phyloP scores from a whole-genome alignment of 1,140 invertebrate species.

The Meloidogyne chitwoodi region DNA sequence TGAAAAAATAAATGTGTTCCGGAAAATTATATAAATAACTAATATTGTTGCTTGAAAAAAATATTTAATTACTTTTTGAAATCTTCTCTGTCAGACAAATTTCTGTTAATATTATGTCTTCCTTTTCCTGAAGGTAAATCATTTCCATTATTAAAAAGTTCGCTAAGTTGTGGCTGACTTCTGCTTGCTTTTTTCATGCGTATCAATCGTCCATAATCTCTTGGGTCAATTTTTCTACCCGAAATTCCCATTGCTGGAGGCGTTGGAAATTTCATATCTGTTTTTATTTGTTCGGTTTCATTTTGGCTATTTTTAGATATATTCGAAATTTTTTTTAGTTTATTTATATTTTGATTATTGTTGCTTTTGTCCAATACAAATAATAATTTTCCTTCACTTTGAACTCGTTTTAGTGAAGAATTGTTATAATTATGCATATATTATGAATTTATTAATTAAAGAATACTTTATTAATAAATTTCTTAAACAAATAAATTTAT shows the following conservation, averaged over 20 bases:
- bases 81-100: neutral
- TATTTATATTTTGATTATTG: neutral
- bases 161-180: constrained; percentile 12
- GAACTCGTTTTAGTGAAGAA: constrained; percentile 4
- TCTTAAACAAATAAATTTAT: too few species aligned
- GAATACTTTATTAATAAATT: too few species aligned
- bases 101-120: neutral
- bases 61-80: neutral
- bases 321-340: neutral
- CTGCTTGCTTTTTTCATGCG: constrained; percentile 6
- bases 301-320: neutral
- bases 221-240: neutral
- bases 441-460: neutral
- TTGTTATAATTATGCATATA: neutral
- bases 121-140: neutral
- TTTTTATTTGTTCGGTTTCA: neutral
- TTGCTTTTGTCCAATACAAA: neutral
- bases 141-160: neutral
- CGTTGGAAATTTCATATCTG: neutral
- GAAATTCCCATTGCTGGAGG: constrained; percentile 10
- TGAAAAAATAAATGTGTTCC: too few species aligned
- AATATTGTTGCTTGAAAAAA: neutral
- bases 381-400: constrained; percentile 13
- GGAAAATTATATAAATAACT: too few species aligned
- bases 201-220: neutral